phyloP scores from a whole-genome alignment of 2,797 vertebrate species.

The Merluccius polli region DNA sequence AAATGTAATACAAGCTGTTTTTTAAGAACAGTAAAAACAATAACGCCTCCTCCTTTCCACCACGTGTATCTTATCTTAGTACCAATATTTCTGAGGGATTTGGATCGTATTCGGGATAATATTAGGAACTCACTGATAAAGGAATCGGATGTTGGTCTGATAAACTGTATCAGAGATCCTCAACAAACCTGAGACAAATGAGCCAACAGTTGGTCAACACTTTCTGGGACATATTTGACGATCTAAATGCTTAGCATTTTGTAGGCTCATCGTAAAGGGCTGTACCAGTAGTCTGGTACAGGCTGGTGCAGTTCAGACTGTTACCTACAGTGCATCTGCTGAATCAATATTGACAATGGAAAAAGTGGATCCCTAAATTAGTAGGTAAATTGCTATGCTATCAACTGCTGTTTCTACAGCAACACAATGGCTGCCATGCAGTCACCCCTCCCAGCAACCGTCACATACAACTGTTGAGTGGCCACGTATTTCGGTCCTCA shows the following conservation, averaged over 20 bases:
- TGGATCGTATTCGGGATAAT: not conserved
- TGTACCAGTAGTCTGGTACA: too few relatives aligned
- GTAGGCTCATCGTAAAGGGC: not conserved
- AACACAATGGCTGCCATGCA: too few relatives aligned
- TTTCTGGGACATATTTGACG: not conserved
- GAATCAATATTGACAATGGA: not conserved
- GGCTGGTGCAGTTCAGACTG: too few relatives aligned
- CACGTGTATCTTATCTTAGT: not conserved
- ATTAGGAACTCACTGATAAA: not conserved
- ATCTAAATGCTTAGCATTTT: not conserved
- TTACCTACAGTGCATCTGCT: too few relatives aligned
- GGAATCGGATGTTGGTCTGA: too few relatives aligned
- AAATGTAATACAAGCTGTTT: not conserved
- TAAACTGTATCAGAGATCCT: too few relatives aligned
- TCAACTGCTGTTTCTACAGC: too few relatives aligned
- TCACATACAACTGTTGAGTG: not conserved
- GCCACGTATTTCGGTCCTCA: not conserved
- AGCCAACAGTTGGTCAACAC: not conserved
- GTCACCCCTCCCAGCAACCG: not conserved
- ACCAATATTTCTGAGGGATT: not conserved
- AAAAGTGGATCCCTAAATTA: not conserved
- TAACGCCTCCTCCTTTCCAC: not conserved
- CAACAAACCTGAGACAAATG: not conserved
- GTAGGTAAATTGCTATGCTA: too few relatives aligned
- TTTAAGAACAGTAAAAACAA: not conserved